These are phyloP conservation scores for Osedax fenrisi DNA, from an alignment of 2,888 invertebrate species.

Conservation along the genomic window DNA sequence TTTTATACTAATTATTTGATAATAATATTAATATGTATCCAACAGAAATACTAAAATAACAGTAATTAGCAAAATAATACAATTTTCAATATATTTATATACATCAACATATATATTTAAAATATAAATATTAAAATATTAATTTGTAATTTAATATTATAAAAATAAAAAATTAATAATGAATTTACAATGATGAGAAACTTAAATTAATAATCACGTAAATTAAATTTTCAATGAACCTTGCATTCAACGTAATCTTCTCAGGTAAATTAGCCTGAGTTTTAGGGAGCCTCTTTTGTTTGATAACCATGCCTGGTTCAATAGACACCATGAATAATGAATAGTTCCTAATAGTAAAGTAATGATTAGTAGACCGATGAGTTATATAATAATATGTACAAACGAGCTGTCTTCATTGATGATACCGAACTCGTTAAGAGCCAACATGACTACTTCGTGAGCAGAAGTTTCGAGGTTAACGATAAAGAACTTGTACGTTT, in stretches of 20 bases:
- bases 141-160: not conserved
- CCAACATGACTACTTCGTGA: constrained; percentile 79
- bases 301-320: constrained; percentile 77
- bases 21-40: too few relatives aligned
- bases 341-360: constrained; percentile 60
- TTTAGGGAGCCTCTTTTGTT: constrained; percentile 84
- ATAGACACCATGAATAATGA: constrained; percentile 90
- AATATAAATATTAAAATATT: too few relatives aligned
- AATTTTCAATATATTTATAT: too few relatives aligned
- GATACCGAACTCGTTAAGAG: constrained; percentile 86
- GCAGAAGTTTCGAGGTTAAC: constrained; percentile 67
- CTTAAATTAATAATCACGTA: too few relatives aligned
- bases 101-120: too few relatives aligned
- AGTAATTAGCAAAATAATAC: too few relatives aligned
- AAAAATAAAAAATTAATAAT: too few relatives aligned
- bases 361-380: too few relatives aligned
- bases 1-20: too few relatives aligned
- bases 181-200: too few relatives aligned
- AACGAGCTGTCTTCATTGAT: constrained; percentile 42
- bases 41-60: too few relatives aligned
- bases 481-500: constrained; percentile 88
- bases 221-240: constrained; percentile 42
- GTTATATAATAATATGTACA: too few relatives aligned
- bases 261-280: constrained; percentile 88
- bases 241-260: constrained; percentile 64